Conservation (phyloP, 2,113 vertebrate species). For the Cebidichthys violaceus region DNA sequence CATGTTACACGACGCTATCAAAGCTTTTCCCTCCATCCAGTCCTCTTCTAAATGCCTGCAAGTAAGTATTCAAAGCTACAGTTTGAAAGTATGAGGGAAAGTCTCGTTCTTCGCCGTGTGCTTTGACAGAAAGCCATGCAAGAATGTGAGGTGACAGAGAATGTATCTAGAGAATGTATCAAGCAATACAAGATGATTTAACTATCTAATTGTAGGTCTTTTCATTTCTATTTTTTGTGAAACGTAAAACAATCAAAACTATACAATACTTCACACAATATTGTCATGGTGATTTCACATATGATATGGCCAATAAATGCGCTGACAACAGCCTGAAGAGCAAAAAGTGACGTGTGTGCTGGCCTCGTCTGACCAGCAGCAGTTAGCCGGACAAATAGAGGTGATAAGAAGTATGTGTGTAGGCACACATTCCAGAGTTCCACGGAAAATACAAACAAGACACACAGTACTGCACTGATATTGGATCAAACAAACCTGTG, state of each 20-base stretch:
- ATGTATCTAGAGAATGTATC: neutral
- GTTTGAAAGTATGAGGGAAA: neutral
- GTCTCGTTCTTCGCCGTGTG: neutral
- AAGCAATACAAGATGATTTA: neutral
- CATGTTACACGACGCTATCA: slow-evolving; percentile 93
- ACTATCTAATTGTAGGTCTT: neutral
- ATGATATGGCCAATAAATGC: neutral
- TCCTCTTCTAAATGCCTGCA: slow-evolving; percentile 92
- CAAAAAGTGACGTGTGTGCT: neutral
- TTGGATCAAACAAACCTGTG: slow-evolving; percentile 4
- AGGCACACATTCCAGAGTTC: slow-evolving; percentile 23
- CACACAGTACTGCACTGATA: neutral
- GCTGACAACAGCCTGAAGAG: neutral
- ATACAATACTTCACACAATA: neutral
- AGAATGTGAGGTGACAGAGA: neutral
- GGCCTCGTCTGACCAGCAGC: slow-evolving; percentile 28
- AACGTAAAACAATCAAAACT: neutral
- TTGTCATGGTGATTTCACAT: slow-evolving; percentile 4
- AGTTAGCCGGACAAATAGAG: slow-evolving; percentile 32
- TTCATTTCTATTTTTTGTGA: neutral
- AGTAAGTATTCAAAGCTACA: slow-evolving; percentile 78
- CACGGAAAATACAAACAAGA: slow-evolving; percentile 34
- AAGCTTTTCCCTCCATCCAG: slow-evolving; percentile 92
- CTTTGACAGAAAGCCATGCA: neutral
- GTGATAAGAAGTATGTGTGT: slow-evolving; percentile 22